These are phyloP conservation scores for Caenorhabditis sp. DNA, from an alignment of 2,888 invertebrate genomes.

Conservation along the genomic window DNA sequence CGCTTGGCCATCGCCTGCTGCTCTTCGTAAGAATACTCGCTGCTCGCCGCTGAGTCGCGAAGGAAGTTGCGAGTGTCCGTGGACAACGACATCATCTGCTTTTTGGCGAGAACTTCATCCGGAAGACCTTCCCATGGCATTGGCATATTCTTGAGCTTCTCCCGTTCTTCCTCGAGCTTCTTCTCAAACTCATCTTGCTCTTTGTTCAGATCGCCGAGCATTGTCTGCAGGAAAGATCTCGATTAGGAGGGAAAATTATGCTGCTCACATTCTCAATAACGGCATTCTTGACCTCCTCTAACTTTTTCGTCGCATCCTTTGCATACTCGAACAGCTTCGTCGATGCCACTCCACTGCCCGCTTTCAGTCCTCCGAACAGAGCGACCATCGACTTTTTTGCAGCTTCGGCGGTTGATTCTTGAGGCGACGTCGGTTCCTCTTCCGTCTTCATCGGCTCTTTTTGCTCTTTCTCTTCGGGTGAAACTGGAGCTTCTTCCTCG, in stretches of 20 bases:
- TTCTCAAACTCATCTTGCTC: constrained; percentile 96
- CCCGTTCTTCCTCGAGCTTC: constrained; percentile 83
- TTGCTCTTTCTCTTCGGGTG: not conserved
- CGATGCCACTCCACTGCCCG: constrained; percentile 45
- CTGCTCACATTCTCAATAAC: constrained; percentile 64
- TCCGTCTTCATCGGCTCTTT: constrained; percentile 2
- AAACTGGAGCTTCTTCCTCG: not conserved
- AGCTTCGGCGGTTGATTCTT: constrained; percentile 31
- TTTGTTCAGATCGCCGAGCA: constrained; percentile 95
- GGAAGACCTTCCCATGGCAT: constrained; percentile 96
- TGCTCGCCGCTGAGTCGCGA: constrained; percentile 89
- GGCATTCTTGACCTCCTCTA: constrained; percentile 64
- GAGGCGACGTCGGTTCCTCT: not conserved
- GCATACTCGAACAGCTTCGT: constrained; percentile 66
- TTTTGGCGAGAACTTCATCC: constrained; percentile 93
- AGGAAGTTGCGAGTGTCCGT: constrained; percentile 97
- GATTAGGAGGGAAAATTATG: too few relatives aligned
- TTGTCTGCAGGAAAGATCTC: constrained; percentile 88
- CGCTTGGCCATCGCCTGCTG: constrained; percentile 87
- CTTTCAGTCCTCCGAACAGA: constrained; percentile 45
- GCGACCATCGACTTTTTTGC: constrained; percentile 48
- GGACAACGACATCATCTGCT: constrained; percentile 94
- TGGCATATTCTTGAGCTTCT: constrained; percentile 79
- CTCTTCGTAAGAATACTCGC: constrained; percentile 87
- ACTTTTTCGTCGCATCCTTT: constrained; percentile 63